Evolutionary conservation across 1,140 invertebrate species (phyloP).

Genomic region (Saxidomus purpurata): DNA sequence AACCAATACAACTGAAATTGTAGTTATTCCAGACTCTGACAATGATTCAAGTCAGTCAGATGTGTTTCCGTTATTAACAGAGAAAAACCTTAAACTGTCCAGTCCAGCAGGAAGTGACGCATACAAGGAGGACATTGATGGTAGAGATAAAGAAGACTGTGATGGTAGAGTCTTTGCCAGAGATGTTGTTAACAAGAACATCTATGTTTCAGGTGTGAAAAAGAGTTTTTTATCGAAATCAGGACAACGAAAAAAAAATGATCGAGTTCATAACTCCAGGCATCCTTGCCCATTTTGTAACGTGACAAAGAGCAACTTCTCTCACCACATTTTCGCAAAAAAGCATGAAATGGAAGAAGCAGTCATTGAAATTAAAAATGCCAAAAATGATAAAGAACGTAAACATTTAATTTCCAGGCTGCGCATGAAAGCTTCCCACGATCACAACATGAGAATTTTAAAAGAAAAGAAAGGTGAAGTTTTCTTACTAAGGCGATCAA

Average conservation of each 20-base stretch:
- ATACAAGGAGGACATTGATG: background rate
- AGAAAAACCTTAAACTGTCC: background rate
- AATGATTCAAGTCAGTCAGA: slow-evolving; percentile 23
- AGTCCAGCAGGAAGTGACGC: background rate
- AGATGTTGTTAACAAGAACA: slow-evolving; percentile 13
- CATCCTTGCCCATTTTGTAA: slow-evolving; percentile 21
- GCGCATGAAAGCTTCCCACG: slow-evolving; percentile 1
- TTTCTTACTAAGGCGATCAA: background rate
- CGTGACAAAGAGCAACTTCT: background rate
- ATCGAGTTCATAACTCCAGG: background rate
- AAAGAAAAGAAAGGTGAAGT: slow-evolving; percentile 3
- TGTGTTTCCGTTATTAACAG: background rate
- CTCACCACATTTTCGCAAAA: slow-evolving; percentile 12
- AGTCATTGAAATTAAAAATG: background rate
- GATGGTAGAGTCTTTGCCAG: background rate
- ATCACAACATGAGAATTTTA: background rate
- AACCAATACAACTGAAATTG: background rate
- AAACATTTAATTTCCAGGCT: background rate
- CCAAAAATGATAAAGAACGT: background rate
- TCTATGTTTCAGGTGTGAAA: slow-evolving; percentile 11
- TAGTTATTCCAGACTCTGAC: background rate
- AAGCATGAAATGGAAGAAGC: slow-evolving; percentile 15
- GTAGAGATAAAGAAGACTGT: background rate
- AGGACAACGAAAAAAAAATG: background rate
- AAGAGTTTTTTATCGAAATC: background rate